Evolutionary conservation across 2,888 invertebrate species (phyloP), one percentile per base, ranked within the genome.

Genomic region (Urechis unicinctus): DNA sequence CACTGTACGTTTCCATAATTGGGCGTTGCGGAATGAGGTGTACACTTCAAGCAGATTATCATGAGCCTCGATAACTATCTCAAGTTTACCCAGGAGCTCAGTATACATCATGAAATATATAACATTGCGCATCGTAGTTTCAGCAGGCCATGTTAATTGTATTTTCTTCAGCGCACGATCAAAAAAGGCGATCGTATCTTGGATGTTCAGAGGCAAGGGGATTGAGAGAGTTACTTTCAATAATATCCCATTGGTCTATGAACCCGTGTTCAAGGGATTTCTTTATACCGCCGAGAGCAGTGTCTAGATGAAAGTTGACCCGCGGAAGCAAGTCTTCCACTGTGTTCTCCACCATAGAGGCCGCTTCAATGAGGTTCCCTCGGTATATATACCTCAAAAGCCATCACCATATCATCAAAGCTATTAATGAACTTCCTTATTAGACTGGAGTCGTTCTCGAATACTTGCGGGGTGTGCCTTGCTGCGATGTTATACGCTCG

Each of bases 1-100:
- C 36, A 17, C 22, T 42, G 29, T 54, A 41, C 3, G 45, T n/a
- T 5, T 17, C 9, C 9, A 52, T 31, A 1, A 59, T 2, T 50
- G 46, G 2, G 44, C 47, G n/a, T 61, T 56, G 25, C 56, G 54
- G 24, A 56, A 52, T 17, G 61, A 47, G 21, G 53, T 47, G 51
- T 56, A 52, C 3, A 59, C 49, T 24, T 53, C 53, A 17, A 56
- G 56, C 22, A 59, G 42, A 44, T 60, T 60, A 42, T 59, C 58
- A 13, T 56, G 42, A 2, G 54, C 56, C n/a, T 53, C 47, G n/a
- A 58, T 56, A 3, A 53, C 56, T 6, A 53, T 43, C n/a, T 58
- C 55, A 21, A 60, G 36, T 22, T 50, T 53, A 6, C 29, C 52
- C 3, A 55, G 53, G 22, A 60, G 50, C 47, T 42, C 43, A 22